Percentiles rank a stretch among this genome's conserved stretches.
Conservation (phyloP, 2,888 invertebrate species). For the Lasius platythorax region DNA sequence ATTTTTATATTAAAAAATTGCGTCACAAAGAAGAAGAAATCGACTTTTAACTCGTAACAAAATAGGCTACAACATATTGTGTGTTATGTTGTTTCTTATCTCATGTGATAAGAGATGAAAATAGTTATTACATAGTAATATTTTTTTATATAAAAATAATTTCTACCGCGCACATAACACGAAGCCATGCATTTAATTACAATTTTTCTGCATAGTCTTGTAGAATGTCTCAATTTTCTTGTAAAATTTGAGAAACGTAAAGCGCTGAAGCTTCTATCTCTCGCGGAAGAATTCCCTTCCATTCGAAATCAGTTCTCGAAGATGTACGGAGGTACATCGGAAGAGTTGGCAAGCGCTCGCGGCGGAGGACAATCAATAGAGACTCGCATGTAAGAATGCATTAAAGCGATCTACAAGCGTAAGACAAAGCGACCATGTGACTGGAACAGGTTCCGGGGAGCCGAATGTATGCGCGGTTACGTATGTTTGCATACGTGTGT, state of each 20-base stretch:
- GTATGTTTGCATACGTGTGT: constrained; percentile 59
- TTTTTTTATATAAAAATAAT: background rate
- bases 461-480: constrained; percentile 54
- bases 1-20: background rate
- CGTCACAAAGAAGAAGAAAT: background rate
- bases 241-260: constrained; percentile 7
- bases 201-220: background rate
- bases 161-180: background rate
- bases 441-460: constrained; percentile 68
- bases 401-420: constrained; percentile 72
- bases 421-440: constrained; percentile 73
- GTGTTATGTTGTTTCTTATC: background rate
- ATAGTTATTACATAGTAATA: background rate
- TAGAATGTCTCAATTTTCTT: background rate
- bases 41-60: background rate
- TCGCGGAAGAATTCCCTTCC: constrained; percentile 7
- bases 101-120: background rate
- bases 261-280: background rate
- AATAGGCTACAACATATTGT: background rate
- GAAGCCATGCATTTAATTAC: background rate
- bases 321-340: constrained; percentile 12
- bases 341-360: constrained; percentile 54
- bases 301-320: constrained; percentile 33
- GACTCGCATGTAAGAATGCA: constrained; percentile 70
- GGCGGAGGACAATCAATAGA: constrained; percentile 65